phyloP scores from a whole-genome alignment of 1,140 invertebrate genomes.

The Neoseiulus cucumeris region DNA sequence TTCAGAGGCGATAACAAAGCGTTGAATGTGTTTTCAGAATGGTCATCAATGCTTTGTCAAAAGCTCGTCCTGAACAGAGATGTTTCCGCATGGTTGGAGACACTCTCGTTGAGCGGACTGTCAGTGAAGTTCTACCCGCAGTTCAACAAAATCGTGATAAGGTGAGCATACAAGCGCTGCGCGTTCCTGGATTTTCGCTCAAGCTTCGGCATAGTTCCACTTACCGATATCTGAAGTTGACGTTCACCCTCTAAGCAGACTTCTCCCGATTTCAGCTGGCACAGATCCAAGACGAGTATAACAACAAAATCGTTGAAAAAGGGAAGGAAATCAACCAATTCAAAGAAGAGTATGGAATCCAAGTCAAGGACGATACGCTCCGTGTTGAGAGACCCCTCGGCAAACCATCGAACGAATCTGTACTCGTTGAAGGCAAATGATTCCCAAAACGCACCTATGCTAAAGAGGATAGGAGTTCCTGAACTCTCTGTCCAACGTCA shows the following conservation, averaged over 20 bases:
- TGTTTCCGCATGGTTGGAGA: slow-evolving; percentile 86
- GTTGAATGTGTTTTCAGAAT: slow-evolving; percentile 45
- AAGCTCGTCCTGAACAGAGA: slow-evolving; percentile 59
- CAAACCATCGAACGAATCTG: neutral
- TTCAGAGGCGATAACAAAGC: slow-evolving; percentile 15
- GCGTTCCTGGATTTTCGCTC: no score
- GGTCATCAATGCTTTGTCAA: slow-evolving; percentile 77
- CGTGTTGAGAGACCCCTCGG: neutral
- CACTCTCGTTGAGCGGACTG: slow-evolving; percentile 72
- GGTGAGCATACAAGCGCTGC: no score
- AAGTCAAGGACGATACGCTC: slow-evolving; percentile 22
- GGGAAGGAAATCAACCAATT: slow-evolving; percentile 79
- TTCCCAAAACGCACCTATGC: no score
- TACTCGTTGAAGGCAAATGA: slow-evolving; percentile 7
- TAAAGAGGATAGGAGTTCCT: no score
- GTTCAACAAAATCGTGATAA: slow-evolving; percentile 59
- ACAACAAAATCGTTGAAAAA: slow-evolving; percentile 60
- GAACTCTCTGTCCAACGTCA: no score
- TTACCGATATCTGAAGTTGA: neutral
- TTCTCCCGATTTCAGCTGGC: slow-evolving; percentile 37
- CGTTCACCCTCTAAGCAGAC: no score
- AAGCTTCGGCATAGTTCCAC: slow-evolving; percentile 8
- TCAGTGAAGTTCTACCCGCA: slow-evolving; percentile 69
- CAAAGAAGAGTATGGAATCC: slow-evolving; percentile 71
- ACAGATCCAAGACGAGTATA: slow-evolving; percentile 51